phyloP scores from a whole-genome alignment of 2,113 vertebrate genomes.

The Arizona elegans region DNA sequence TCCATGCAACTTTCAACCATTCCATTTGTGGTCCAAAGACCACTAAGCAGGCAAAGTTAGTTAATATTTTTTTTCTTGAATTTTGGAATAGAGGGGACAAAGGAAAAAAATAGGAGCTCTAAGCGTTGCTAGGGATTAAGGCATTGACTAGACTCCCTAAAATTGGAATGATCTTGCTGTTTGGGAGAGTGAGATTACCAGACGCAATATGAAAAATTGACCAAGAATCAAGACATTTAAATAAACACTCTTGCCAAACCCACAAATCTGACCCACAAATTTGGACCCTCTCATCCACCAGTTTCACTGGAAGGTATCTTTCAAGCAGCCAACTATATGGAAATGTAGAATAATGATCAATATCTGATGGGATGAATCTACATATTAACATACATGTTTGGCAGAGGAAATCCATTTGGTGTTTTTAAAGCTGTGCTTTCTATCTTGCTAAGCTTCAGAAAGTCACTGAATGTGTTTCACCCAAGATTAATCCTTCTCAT shows the following conservation, averaged over 20 bases:
- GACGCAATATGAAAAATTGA: neutral
- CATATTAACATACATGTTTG: neutral
- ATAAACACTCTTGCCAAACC: neutral
- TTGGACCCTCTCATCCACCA: neutral
- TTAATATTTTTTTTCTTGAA: neutral
- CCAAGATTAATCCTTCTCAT: neutral
- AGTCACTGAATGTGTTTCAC: neutral
- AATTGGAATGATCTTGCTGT: neutral
- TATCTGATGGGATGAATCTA: neutral
- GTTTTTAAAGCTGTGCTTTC: neutral
- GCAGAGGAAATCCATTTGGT: neutral
- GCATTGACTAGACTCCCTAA: neutral
- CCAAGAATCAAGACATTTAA: neutral
- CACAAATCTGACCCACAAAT: neutral
- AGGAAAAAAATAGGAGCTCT: neutral
- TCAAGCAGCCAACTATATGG: neutral
- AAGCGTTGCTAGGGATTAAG: neutral
- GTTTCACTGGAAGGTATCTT: neutral
- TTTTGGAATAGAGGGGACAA: neutral
- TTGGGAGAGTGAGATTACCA: neutral
- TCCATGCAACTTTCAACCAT: neutral
- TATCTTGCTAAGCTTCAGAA: neutral
- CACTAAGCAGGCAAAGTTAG: neutral
- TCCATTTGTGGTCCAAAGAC: neutral
- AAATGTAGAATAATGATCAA: neutral